Evolutionary conservation across 2,888 invertebrate genomes (phyloP), one percentile per base, ranked within the genome.

Genomic region (Drosophila cognata): DNA sequence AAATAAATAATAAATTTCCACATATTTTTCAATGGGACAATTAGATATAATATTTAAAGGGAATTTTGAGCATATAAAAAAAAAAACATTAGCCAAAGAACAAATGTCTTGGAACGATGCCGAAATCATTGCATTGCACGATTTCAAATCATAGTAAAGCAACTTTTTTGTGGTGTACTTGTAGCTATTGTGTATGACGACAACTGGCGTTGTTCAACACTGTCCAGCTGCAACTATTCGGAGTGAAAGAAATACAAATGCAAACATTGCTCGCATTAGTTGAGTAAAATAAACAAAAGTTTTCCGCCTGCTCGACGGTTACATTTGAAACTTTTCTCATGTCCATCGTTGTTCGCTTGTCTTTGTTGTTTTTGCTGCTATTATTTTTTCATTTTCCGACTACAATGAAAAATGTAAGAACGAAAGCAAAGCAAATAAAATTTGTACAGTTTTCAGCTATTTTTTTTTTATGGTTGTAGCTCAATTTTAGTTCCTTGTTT

Each of bases 311-410:
- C 63, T 58, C 50, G 56, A 61, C 61, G 53, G 73, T 53, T 72
- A 74, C 60, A 80, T 85, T 82, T 70, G 58, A 75, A 83, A 87
- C 73, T 87, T 84, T 83, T 63, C 76, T 71, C 71, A 73, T 82
- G 72, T 68, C 56, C 77, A 41, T 53, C 67, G 50, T 28, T 48
- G 58, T 28, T 48, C 21, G 48, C 13, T 50, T 52, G 46, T 21
- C 13, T 21, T 55, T 66, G 50, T 41, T 51, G 35, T 66, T 67
- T 36, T 52, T 58, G 36, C n/a, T 71, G 74, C 43, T 7, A 13
- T 13, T 21, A 1, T 21, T 46, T 21, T 43, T 21, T 70, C 81
- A 81, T 74, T 80, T 81, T 62, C 43, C 29, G 21, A 5, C n/a
- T 51, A 36, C 46, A 3, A 18, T 61, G 43, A 43, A 28, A 33